Evolutionary conservation across 2,888 invertebrate species (phyloP), one percentile per base, ranked within the genome.

Genomic region (Pseudococcus longispinus): DNA sequence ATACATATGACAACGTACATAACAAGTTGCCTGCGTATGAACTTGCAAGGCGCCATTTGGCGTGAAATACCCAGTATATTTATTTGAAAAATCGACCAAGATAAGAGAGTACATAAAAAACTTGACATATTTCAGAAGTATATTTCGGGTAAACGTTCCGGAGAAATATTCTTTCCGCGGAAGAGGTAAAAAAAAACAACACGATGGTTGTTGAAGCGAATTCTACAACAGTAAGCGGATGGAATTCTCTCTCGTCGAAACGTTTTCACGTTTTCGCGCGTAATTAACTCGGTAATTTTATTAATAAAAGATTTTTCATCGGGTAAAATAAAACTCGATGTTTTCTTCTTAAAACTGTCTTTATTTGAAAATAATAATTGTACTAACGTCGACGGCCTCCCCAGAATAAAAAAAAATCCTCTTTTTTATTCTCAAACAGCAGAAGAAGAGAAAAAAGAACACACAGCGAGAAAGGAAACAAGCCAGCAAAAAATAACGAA

Each of bases 401-500:
- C 23, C 23, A 23, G 60, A 23, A 60, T 23, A 60, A 60, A 60
- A 60, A 60, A 60, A 60, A 60, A 23, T 20, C 23, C 23, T 60
- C 23, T 23, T 13, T 11, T 60, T 20, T 29, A 2, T 32, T 70
- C 5, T 23, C 9, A 5, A 60, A 23, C 60, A 23, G 60, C 23
- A n/a, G 55, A 8, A 15, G 15, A 70, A 29, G 32, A 9, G 26
- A 26, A 29, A 15, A 70, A 70, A 70, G 29, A 15, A 70, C 29
- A 70, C 70, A 70, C 70, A 70, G 29, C 29, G 74, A 5, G n/a
- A 74, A 80, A 80, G 77, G 37, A 80, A 80, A 80, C 77, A 42
- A 80, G 77, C 77, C 37, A 42, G 77, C 37, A 80, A 80, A 80
- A 80, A 42, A 80, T 80, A 80, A 80, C 77, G 77, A 80, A 80